These are phyloP conservation scores for Papilio aristodemus DNA, from an alignment of 1,140 invertebrate species.

Conservation along the genomic window DNA sequence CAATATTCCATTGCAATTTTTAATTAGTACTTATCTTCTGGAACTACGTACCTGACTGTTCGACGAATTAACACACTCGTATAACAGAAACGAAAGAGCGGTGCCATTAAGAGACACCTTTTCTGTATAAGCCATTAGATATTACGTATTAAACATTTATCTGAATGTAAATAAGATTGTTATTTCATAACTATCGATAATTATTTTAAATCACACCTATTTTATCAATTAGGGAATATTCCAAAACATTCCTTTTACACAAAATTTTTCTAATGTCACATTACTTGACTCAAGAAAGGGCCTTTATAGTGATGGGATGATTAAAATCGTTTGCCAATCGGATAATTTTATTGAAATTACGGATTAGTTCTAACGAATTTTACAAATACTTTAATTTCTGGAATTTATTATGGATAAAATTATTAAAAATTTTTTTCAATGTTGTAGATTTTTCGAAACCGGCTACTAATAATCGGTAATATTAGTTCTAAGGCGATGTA, in stretches of 20 bases:
- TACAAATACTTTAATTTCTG: too few species aligned
- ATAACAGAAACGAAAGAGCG: conserved; percentile 83
- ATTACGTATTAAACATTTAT: conserved; percentile 25
- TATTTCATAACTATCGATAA: conserved; percentile 12
- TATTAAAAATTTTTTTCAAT: too few species aligned
- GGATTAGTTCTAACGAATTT: too few species aligned
- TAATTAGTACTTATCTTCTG: not conserved
- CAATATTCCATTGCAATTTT: conserved; percentile 2
- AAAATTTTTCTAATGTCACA: conserved; percentile 16
- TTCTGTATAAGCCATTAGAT: conserved; percentile 74
- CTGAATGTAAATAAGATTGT: conserved; percentile 10
- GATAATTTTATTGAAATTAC: too few species aligned
- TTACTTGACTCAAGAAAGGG: not conserved
- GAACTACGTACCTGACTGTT: conserved; percentile 80
- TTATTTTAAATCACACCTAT: not conserved
- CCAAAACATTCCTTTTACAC: conserved; percentile 19
- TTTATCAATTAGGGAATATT: not conserved
- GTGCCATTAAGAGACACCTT: conserved; percentile 80
- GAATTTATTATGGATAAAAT: too few species aligned
- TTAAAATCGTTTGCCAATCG: too few species aligned
- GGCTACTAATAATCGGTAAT: too few species aligned
- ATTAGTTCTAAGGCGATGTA: too few species aligned
- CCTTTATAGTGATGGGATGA: not conserved
- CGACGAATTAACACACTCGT: conserved; percentile 82
- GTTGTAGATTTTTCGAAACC: too few species aligned